Evolutionary conservation across 1,140 invertebrate species (phyloP), one percentile per base, ranked within the genome.

Genomic region (Trinorchestia longiramus): DNA sequence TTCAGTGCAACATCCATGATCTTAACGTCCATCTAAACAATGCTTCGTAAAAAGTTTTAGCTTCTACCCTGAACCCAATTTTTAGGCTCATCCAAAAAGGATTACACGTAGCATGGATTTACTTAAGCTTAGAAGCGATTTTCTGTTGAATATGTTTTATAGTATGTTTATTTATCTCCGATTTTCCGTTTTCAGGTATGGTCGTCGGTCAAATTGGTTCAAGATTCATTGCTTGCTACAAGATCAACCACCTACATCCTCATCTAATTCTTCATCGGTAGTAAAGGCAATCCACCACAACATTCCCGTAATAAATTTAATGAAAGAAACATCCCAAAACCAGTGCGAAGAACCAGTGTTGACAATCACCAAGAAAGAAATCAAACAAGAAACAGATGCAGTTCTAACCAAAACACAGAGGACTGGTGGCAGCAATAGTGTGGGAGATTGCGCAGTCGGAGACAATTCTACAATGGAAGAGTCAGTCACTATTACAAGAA

Each of bases 211-310:
- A 43, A 97, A 97, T 96, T 97, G 97, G 97, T 97, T 97, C 97
- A 97, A 97, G 96, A 97, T 97, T 95, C 97, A 97, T 96, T 97
- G 97, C 96, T 96, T 97, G 6, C 97, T 97, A 44, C 97, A 97
- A 95, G 95, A 96, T 36, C 95, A 96, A 53, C 96, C 97, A 97
- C 88, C 88, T 90, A 42, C 88, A 42, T 90, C 88, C 28, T 41
- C n/a, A 4, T 42, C 88, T 15, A 8, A 42, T 43, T 42, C 88
- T 90, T 36, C 88, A 42, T 42, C 36, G 28, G 88, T 43, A 43
- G 43, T 36, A 15, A 90, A 90, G 88, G n/a, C 43, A 4, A 42
- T 11, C 62, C 62, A 90, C 41, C 1, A 36, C 41, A 90, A 90
- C 88, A 90, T 15, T 4, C 88, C n/a, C 4, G 88, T 43, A 4